Conservation (phyloP, 2,888 invertebrate genomes). For the Lasioglossum malachurum region DNA sequence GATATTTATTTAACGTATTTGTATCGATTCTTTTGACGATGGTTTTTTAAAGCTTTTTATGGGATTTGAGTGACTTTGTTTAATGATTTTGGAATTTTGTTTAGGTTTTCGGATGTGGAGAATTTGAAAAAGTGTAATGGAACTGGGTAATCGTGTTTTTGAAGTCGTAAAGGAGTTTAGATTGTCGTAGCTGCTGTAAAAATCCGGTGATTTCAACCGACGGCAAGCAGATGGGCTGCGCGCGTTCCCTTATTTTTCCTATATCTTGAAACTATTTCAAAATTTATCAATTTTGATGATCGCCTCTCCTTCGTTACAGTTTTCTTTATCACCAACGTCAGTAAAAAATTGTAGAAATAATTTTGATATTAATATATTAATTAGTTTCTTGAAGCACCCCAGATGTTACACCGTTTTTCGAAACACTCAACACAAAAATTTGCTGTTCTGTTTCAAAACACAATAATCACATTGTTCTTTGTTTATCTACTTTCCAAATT, state of each 20-base stretch:
- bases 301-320: neutral
- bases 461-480: neutral
- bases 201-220: constrained; percentile 81
- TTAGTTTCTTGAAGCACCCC: neutral
- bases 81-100: neutral
- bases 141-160: neutral
- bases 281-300: neutral
- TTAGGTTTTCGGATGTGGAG: neutral
- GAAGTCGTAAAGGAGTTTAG: neutral
- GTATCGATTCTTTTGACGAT: neutral
- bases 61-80: neutral
- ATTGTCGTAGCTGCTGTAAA: constrained; percentile 64
- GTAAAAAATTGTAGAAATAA: neutral
- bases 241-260: constrained; percentile 27
- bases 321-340: no score
- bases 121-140: neutral
- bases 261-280: constrained; percentile 5
- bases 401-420: neutral
- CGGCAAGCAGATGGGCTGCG: constrained; percentile 67
- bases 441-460: neutral
- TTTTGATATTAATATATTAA: neutral
- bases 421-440: neutral
- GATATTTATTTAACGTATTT: neutral
- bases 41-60: neutral
- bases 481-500: neutral